Percentiles rank a stretch among this genome's conserved stretches.
phyloP scores from a whole-genome alignment of 2,113 vertebrate species.

The Meles meles region DNA sequence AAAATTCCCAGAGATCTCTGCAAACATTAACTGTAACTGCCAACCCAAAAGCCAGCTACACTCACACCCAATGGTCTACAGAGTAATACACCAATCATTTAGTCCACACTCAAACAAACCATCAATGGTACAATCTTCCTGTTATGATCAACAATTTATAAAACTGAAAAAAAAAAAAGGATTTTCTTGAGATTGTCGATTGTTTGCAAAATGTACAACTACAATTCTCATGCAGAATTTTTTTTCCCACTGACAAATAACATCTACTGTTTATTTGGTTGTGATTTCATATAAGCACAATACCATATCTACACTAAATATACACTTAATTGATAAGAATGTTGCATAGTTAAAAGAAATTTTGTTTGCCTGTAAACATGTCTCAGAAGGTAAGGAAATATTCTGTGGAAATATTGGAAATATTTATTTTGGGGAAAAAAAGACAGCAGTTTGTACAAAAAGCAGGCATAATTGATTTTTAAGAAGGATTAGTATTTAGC shows the following conservation, averaged over 20 bases:
- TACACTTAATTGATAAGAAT: background rate
- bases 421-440: slow-evolving; percentile 11
- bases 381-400: background rate
- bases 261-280: background rate
- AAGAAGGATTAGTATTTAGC: slow-evolving; percentile 41
- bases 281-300: background rate
- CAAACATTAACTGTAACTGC: background rate
- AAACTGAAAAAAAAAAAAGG: background rate
- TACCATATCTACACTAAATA: background rate
- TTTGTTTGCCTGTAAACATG: background rate
- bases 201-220: background rate
- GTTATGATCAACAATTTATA: background rate
- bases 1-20: background rate
- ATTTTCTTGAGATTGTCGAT: background rate
- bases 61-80: background rate
- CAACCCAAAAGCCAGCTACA: background rate
- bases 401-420: slow-evolving; percentile 14
- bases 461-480: slow-evolving; percentile 50
- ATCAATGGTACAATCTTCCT: background rate
- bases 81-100: background rate
- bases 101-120: background rate
- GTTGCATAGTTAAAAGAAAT: background rate
- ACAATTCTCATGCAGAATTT: background rate
- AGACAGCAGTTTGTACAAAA: background rate
- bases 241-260: background rate